These are phyloP conservation scores for Teleopsis dalmanni DNA, from an alignment of 1,140 invertebrate genomes.

Conservation along the genomic window DNA sequence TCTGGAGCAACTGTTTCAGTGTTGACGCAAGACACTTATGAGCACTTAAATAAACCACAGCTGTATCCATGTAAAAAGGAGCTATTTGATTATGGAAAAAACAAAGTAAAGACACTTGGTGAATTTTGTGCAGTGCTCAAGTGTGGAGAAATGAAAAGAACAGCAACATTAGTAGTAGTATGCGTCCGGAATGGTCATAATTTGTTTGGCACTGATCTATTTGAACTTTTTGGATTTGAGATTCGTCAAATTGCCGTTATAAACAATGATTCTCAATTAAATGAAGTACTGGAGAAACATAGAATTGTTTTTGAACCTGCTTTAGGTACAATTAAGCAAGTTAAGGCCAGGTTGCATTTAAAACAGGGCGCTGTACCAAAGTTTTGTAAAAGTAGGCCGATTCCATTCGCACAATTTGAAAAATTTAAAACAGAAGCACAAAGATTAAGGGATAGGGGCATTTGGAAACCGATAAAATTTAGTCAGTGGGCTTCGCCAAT, in stretches of 20 bases:
- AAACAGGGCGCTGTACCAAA: conserved; percentile 3
- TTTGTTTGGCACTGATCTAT: conserved; percentile 4
- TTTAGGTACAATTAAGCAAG: conserved; percentile 4
- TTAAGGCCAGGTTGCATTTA: conserved; percentile 4
- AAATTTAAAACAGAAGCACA: conserved; percentile 23
- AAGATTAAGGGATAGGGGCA: conserved; percentile 14
- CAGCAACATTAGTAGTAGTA: neutral
- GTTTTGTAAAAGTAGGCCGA: conserved; percentile 6
- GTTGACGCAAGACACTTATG: too few relatives aligned
- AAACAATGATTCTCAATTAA: neutral
- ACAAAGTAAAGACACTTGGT: neutral
- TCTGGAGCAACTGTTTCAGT: too few relatives aligned
- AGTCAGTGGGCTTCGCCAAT: conserved; percentile 33
- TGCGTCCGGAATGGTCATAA: neutral
- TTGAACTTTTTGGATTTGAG: conserved; percentile 7
- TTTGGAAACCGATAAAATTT: conserved; percentile 26
- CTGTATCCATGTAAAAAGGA: too few relatives aligned
- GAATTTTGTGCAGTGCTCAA: conserved; percentile 2
- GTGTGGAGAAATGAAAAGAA: conserved; percentile 4
- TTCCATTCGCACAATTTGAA: conserved; percentile 24
- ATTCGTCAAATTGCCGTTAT: conserved; percentile 3
- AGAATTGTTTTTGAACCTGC: neutral
- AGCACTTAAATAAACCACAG: too few relatives aligned
- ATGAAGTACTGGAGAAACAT: neutral
- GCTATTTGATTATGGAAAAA: conserved; percentile 7